Conservation (phyloP, 2,113 vertebrate genomes). For the Hylia prasina region DNA sequence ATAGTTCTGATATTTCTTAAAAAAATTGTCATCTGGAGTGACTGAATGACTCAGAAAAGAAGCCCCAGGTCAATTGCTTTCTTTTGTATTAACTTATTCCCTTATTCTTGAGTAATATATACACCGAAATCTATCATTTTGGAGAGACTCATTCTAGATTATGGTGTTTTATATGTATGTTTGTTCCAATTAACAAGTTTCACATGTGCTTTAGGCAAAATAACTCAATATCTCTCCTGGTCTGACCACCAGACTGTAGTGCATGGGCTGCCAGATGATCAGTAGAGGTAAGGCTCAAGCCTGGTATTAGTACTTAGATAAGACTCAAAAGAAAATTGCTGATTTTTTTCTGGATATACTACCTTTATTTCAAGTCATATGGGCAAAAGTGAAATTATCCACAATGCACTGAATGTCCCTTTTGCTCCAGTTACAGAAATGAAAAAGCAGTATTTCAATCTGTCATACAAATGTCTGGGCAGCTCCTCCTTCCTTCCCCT, state of each 20-base stretch:
- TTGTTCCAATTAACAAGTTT: neutral
- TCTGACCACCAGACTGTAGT: neutral
- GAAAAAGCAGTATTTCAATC: neutral
- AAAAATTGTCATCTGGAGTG: neutral
- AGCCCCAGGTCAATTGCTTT: neutral
- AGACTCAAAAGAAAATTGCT: neutral
- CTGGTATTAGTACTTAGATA: neutral
- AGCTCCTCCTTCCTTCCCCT: neutral
- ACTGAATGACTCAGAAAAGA: neutral
- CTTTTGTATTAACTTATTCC: neutral
- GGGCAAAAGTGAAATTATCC: neutral
- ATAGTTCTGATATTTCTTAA: neutral
- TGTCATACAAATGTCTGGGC: neutral
- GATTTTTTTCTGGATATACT: neutral
- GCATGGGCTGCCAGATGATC: neutral
- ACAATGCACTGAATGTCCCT: fast-evolving
- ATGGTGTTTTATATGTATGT: neutral
- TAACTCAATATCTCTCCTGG: neutral
- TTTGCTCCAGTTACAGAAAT: neutral
- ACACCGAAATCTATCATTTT: neutral
- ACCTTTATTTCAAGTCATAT: neutral
- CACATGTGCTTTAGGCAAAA: neutral
- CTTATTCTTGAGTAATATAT: neutral
- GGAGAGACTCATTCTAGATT: neutral
- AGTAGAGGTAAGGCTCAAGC: neutral